Evolutionary conservation across 2,888 invertebrate genomes (phyloP).

Genomic region (Ceriagrion tenellum): DNA sequence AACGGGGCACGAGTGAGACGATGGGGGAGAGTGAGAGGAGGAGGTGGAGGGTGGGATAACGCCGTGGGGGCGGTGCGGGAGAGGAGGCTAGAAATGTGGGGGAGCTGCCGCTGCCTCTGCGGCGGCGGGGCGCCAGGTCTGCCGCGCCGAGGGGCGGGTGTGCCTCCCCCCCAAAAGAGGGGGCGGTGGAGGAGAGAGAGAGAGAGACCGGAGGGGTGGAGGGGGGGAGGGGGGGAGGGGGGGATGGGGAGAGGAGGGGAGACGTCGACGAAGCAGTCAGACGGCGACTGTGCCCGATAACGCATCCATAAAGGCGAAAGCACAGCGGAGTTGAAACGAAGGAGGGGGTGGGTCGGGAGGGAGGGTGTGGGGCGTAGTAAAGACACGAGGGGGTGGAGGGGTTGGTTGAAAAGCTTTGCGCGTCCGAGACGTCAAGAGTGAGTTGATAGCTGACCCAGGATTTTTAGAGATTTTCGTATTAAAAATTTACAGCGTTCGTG

Average conservation of each 20-base stretch:
- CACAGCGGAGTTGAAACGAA: constrained; percentile 77
- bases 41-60: not conserved
- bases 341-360: constrained; percentile 70
- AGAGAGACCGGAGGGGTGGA: not conserved
- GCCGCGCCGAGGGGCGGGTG: constrained; percentile 68
- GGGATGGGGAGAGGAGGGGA: not conserved
- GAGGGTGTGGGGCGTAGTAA: no score
- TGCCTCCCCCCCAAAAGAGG: not conserved
- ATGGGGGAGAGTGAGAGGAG: not conserved
- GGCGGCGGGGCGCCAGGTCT: constrained; percentile 71
- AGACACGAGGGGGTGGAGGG: no score
- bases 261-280: constrained; percentile 56
- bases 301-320: constrained; percentile 75
- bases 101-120: constrained; percentile 48
- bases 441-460: no score
- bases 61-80: not conserved
- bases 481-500: no score
- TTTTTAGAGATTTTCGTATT: no score
- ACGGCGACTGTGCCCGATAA: constrained; percentile 74
- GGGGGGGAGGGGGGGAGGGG: not conserved
- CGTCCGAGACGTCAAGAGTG: no score
- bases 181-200: not conserved
- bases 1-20: not conserved
- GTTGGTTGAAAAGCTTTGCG: no score
- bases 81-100: constrained; percentile 67